These are phyloP conservation scores for Gadopsis bispinosus DNA, from an alignment of 2,797 vertebrate species.

Conservation along the genomic window DNA sequence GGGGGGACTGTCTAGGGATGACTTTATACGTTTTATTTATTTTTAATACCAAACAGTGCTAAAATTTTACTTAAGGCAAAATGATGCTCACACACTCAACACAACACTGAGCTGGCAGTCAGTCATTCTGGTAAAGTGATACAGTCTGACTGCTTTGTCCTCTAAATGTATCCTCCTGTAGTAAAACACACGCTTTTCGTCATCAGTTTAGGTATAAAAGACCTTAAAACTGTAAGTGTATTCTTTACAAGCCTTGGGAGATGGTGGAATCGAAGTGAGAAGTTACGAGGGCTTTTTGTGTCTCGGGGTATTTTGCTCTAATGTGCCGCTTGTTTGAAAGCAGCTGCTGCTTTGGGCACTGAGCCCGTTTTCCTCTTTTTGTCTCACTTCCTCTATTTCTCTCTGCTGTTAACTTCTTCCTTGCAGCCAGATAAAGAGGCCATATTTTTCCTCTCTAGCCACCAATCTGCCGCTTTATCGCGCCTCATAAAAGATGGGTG, in stretches of 20 bases:
- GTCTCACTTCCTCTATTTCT: slow-evolving; percentile 48
- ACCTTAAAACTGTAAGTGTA: slow-evolving; percentile 38
- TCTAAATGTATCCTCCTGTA: slow-evolving; percentile 50
- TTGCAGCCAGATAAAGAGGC: slow-evolving; percentile 71
- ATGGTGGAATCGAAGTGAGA: slow-evolving; percentile 47
- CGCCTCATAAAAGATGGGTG: slow-evolving; percentile 64
- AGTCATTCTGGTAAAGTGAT: slow-evolving; percentile 32
- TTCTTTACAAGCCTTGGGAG: slow-evolving; percentile 56
- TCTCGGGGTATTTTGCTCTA: slow-evolving; percentile 63
- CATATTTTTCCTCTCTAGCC: slow-evolving; percentile 61
- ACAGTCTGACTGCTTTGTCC: slow-evolving; percentile 47
- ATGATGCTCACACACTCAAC: slow-evolving; percentile 31
- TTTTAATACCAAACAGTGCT: slow-evolving; percentile 26
- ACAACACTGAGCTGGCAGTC: slow-evolving; percentile 29
- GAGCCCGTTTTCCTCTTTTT: slow-evolving; percentile 59
- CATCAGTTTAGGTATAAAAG: slow-evolving; percentile 17
- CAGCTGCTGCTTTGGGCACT: slow-evolving; percentile 71
- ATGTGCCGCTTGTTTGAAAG: slow-evolving; percentile 69
- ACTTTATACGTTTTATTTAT: slow-evolving; percentile 19
- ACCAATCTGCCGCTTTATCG: slow-evolving; percentile 63
- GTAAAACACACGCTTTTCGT: slow-evolving; percentile 20
- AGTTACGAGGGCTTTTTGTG: slow-evolving; percentile 54
- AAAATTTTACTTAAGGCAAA: slow-evolving; percentile 34
- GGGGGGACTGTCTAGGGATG: slow-evolving; percentile 1
- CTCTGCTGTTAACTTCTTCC: slow-evolving; percentile 65